Evolutionary conservation across 1,140 invertebrate species (phyloP).

Genomic region (Nasonia vitripennis): DNA sequence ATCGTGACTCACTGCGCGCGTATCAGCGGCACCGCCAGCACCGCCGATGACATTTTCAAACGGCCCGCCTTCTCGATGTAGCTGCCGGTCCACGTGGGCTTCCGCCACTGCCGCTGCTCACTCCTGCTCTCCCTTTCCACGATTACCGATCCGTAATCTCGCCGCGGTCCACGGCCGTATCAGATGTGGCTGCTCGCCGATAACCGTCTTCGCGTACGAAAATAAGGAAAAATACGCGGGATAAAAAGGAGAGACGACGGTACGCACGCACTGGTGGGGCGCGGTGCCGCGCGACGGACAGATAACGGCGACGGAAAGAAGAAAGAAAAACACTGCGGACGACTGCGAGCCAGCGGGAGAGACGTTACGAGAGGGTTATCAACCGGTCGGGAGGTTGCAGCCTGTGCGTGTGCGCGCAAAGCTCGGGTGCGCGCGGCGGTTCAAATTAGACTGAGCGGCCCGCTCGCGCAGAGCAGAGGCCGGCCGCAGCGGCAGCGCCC

Average conservation of each 20-base stretch:
- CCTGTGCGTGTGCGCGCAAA: slow-evolving; percentile 64
- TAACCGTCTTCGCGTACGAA: neutral
- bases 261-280: neutral
- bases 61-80: neutral
- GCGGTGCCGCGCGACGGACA: neutral
- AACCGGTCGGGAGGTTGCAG: slow-evolving; percentile 14
- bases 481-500: slow-evolving; percentile 73
- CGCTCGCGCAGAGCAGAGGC: slow-evolving; percentile 68
- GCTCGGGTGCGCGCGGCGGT: slow-evolving; percentile 72
- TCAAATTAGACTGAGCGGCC: slow-evolving; percentile 75
- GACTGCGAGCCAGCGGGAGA: neutral
- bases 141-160: no score
- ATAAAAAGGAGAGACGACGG: neutral
- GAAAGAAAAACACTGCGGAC: slow-evolving; percentile 13
- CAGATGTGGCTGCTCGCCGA: neutral
- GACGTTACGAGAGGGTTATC: slow-evolving; percentile 54
- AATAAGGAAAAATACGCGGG: neutral
- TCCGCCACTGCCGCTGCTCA: neutral
- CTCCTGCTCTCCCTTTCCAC: no score
- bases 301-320: neutral
- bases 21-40: neutral
- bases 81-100: neutral
- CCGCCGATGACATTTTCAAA: slow-evolving; percentile 13
- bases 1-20: neutral
- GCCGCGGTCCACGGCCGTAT: no score